These are phyloP conservation scores for Marmota monax DNA, from an alignment of 2,113 vertebrate genomes.

Conservation along the genomic window DNA sequence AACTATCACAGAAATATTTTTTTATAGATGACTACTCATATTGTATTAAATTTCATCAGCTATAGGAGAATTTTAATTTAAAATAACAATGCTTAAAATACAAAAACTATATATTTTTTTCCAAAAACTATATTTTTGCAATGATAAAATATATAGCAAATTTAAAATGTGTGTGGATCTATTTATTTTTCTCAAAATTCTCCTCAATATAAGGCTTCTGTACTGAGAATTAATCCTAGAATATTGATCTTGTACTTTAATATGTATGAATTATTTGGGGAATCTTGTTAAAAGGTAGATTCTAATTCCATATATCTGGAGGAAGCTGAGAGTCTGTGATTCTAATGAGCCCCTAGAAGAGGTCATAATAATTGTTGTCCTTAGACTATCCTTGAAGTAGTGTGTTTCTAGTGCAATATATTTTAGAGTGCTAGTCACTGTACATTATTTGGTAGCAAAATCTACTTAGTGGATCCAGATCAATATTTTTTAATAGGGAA, in stretches of 20 bases:
- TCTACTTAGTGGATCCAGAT: not conserved
- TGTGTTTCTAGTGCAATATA: not conserved
- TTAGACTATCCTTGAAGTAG: not conserved
- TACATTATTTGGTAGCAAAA: not conserved
- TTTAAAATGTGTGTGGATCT: not conserved
- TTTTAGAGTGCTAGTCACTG: not conserved
- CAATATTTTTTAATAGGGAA: not conserved
- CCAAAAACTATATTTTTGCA: not conserved
- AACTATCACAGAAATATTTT: not conserved
- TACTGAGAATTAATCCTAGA: not conserved
- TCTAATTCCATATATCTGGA: not conserved
- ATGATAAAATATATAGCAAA: not conserved
- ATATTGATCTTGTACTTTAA: not conserved
- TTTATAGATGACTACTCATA: not conserved
- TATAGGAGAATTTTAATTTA: not conserved
- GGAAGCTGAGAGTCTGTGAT: not conserved
- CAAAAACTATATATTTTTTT: not conserved
- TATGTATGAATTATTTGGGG: not conserved
- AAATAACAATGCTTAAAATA: conserved; percentile 17
- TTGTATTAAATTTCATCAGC: not conserved
- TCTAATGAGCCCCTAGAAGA: not conserved
- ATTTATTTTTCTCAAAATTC: not conserved
- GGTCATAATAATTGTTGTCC: not conserved
- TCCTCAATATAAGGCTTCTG: not conserved
- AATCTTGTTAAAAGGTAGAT: not conserved